Evolutionary conservation across 1,140 invertebrate species (phyloP), one percentile per base, ranked within the genome.

Genomic region (Diorhabda sublineata): DNA sequence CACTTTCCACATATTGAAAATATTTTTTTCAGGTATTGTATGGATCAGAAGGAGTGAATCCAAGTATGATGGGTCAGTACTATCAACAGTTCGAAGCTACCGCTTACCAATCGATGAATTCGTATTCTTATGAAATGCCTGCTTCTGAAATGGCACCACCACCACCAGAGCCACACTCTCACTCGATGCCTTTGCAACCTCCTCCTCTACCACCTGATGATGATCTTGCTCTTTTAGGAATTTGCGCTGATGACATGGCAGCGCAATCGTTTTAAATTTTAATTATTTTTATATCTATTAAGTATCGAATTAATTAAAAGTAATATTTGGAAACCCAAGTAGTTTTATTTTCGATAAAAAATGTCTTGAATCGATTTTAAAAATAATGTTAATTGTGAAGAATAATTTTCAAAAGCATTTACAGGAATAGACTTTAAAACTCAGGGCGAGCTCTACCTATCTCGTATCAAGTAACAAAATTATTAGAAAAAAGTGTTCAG

Each of bases 161-260:
- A 43, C 61, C 72, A 47, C 68, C 70, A 2, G 67, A 71, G 61
- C 78, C 78, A 3, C 65, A 74, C 63, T 72, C 76, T 9, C 77
- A 79, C 68, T 75, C 74, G 4, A 72, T 79, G 72, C 79, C 79
- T n/a, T 68, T 81, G 26, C 74, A 78, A 69, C 79, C 80, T 3
- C 78, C 80, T 2, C 78, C 78, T 11, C 66, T 78, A 57, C 80
- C 80, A 0, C 78, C 76, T 3, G 81, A 85, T 67, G 88, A 90
- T 58, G 88, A 90, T 70, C 77, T 90, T 64, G 89, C 88, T 3
- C 84, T 90, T 85, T 80, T 90, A 45, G 89, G 89, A 3, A 89
- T 90, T 45, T 88, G 89, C 75, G 88, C 86, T 2, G 85, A 86
- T 61, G 89, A 90, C 78, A 85, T 89, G 74, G 88, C 87, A 6